Evolutionary conservation across 2,113 vertebrate species (phyloP).

Genomic region (Megaceryle maxima): DNA sequence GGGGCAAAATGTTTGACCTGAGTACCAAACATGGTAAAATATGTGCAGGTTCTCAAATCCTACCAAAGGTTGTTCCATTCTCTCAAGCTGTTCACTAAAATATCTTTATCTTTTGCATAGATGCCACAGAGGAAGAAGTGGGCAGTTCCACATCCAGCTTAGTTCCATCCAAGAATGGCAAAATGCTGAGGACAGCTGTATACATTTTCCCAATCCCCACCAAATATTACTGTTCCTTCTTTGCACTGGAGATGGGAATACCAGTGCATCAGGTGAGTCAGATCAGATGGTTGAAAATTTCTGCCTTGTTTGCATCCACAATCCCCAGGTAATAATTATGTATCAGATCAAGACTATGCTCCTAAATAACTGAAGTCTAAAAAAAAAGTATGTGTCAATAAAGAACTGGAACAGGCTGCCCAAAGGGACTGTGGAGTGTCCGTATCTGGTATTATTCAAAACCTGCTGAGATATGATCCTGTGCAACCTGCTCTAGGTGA

Average conservation of each 20-base stretch:
- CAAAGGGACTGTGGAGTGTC: too few relatives aligned
- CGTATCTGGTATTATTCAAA: too few relatives aligned
- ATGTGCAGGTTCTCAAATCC: background rate
- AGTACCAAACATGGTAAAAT: background rate
- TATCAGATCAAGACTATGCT: background rate
- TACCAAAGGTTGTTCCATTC: background rate
- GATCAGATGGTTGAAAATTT: background rate
- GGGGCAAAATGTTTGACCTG: background rate
- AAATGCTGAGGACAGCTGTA: fast-evolving
- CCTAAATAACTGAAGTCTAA: background rate
- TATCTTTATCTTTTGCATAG: background rate
- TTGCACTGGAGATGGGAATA: background rate
- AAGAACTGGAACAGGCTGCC: too few relatives aligned
- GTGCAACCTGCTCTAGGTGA: too few relatives aligned
- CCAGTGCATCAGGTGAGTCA: fast-evolving
- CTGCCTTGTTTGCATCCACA: background rate
- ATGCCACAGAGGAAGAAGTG: background rate
- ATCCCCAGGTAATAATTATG: fast-evolving
- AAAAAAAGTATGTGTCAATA: background rate
- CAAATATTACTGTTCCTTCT: background rate
- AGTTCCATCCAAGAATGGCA: background rate
- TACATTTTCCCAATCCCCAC: background rate
- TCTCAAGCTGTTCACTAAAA: background rate
- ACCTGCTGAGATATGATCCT: too few relatives aligned
- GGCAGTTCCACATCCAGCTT: fast-evolving